Base-by-base conservation (phyloP, 92 coral and sea anemone species). In the Parazoanthus swiftii region DNA sequence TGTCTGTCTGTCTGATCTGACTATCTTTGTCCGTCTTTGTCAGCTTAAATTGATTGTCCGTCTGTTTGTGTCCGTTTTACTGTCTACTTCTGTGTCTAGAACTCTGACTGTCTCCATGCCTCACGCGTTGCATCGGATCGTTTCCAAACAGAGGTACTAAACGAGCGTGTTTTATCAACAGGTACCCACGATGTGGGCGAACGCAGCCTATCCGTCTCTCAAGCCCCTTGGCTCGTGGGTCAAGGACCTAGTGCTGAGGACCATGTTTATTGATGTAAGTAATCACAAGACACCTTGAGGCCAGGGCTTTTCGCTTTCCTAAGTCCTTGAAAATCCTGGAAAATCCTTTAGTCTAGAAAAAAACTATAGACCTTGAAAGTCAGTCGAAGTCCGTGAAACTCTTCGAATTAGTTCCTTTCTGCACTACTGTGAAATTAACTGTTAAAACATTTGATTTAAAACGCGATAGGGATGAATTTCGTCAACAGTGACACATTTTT, bases 221-320 rank as follows among this genome's bases (percentile, higher is more conserved):
- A 97, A 97, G 85, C 95, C 99, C 15, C 96, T 97, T 33, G 99
- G 98, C 21, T 97, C 99, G 50, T 97, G 99, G 99, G 99, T 97
- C 42, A 97, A 97, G 81, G 99, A 97, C 86, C 89, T 97, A 65
- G 96, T 97, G 7, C 94, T 95, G 71, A 89, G 99, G 80, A 93
- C 95, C 86, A 90, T 90, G 90, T 97, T 97, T 74, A 92, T 95
- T 73, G 98, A 91, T 66, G 99, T 97, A 94, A 92, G 98, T 92
- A 72, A 33, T 16, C 37, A 20, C 70, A 21, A 0, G 70, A 23
- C 70, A 14, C 20, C 20, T 54, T 54, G 15, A 51, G 16, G 2
- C 58, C 58, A 10, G 58, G 58, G 2, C 58, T 16, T 63, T 63
- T 63, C n/a, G 21, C 8, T 63, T 63, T 18, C 20, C 70, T 8